A percentile compares a stretch with the other conserved stretches of the same genome.
These are phyloP conservation scores for Zosterops borbonicus DNA, from an alignment of 2,113 vertebrate genomes.

Conservation along the genomic window DNA sequence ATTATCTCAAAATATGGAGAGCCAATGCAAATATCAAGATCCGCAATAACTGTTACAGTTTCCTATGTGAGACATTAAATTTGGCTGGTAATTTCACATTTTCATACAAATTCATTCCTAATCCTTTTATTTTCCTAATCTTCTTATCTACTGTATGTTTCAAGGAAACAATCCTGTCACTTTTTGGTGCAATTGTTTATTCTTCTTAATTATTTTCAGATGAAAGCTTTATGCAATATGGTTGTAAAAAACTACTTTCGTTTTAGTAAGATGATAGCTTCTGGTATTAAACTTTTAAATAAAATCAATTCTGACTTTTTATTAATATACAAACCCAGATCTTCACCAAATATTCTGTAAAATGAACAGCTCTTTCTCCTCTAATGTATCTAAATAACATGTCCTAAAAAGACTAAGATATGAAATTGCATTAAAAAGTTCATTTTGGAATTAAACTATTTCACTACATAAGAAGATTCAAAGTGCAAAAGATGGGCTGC, in stretches of 20 bases:
- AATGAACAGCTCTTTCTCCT: background rate
- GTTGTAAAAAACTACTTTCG: background rate
- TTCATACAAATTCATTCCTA: background rate
- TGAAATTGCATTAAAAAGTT: background rate
- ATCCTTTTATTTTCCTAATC: background rate
- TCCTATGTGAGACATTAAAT: background rate
- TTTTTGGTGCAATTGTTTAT: background rate
- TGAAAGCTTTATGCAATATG: background rate
- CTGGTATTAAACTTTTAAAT: background rate
- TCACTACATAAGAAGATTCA: background rate
- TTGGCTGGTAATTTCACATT: background rate
- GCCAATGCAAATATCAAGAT: background rate
- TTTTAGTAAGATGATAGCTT: background rate
- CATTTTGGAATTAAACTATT: background rate
- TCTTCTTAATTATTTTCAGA: background rate
- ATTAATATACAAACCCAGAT: background rate
- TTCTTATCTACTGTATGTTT: background rate
- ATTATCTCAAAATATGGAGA: background rate
- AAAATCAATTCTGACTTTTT: background rate
- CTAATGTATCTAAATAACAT: background rate
- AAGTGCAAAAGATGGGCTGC: background rate
- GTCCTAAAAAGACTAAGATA: background rate
- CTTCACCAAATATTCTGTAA: background rate
- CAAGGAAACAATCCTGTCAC: background rate
- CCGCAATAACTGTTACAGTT: background rate